phyloP scores from a whole-genome alignment of 2,113 vertebrate species.

The Numida meleagris region DNA sequence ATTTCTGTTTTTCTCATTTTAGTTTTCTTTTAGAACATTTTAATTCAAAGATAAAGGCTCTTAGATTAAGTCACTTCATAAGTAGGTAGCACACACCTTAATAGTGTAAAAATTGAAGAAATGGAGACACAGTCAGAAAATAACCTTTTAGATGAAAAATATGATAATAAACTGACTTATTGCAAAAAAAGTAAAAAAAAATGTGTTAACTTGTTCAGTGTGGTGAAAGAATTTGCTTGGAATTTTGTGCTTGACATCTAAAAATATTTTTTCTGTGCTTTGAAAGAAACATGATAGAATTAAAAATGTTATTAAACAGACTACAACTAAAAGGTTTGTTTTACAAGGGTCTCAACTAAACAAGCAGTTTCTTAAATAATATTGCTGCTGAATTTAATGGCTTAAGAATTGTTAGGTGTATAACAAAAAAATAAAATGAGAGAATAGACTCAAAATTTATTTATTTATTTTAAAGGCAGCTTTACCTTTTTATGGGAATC shows the following conservation, averaged over 20 bases:
- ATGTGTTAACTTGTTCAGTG: not conserved
- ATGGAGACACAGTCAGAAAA: not conserved
- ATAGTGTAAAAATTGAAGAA: not conserved
- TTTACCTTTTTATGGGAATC: not conserved
- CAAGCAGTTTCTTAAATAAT: not conserved
- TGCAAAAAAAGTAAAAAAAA: not conserved
- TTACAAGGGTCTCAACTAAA: not conserved
- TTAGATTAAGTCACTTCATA: not conserved
- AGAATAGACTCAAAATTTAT: not conserved
- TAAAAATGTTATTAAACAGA: not conserved
- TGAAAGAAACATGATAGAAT: not conserved
- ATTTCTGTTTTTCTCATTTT: not conserved
- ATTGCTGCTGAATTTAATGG: not conserved
- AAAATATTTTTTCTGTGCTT: not conserved
- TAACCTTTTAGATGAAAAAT: not conserved
- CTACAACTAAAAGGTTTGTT: not conserved
- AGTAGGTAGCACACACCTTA: not conserved
- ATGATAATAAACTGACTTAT: accelerated
- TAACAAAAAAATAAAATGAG: not conserved
- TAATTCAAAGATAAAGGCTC: not conserved
- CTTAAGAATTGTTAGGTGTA: not conserved
- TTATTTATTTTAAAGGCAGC: not conserved
- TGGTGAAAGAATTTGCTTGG: not conserved
- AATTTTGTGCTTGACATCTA: not conserved
- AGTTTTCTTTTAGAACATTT: not conserved